Evolutionary conservation across 2,113 vertebrate genomes (phyloP), one percentile per base, ranked within the genome.

Genomic region (Castor canadensis): DNA sequence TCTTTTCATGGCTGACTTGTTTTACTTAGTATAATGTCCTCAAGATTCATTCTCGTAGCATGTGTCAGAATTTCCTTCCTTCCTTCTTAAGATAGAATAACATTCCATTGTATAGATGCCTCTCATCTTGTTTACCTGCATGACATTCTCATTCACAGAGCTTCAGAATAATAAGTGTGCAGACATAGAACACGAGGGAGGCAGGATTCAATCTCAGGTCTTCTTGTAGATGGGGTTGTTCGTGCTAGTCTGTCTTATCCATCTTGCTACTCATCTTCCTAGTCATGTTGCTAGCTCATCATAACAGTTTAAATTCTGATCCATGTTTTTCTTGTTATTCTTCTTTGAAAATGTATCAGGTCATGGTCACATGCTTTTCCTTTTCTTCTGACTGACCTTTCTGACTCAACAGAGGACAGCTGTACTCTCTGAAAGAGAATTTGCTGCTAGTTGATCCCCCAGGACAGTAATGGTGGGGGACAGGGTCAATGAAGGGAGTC

Each of bases 101-200:
- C 49, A n/a, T 67, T 22, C 24, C 15, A 15, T 30, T 47, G 32
- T 5, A 28, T 1, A 1, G 4, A 5, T 3, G 10, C 5, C 15
- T 2, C 20, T 40, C 3, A 19, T 86, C 22, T 62, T 28, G 9
- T 69, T 66, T 10, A 6, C 5, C 3, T 15, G 0, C 9, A 7
- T 35, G 35, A 35, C 26, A 30, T 20, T 67, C 16, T 43, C 54
- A 7, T 13, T 15, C 30, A 17, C 5, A 40, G 38, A 62, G 38
- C 60, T 32, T 71, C 22, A 2, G 16, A 45, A 22, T 3, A 30
- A 45, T 11, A 19, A 54, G 16, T 54, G 16, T 13, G 32, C 40
- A 38, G 13, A 28, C 26, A 20, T 0, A 28, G 3, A 6, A 12
- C 9, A 10, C 54, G 24, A 35, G 45, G 11, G 6, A 52, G 35